Evolutionary conservation across 2,113 vertebrate genomes (phyloP).

Genomic region (Nyctereutes procyonoides): DNA sequence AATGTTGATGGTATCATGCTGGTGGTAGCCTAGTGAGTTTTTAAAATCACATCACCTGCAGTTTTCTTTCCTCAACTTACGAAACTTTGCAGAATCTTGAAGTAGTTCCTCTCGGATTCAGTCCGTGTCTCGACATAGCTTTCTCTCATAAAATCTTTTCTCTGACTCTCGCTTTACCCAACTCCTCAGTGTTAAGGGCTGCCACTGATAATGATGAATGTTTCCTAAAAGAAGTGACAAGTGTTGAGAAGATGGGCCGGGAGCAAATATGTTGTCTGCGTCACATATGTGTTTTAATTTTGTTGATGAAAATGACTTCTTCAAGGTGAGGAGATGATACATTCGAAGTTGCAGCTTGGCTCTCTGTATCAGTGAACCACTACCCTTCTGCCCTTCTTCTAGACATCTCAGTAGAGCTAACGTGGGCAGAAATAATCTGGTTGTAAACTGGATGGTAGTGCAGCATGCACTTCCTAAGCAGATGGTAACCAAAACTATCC

Average conservation of each 20-base stretch:
- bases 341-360: not conserved
- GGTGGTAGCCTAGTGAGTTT: not conserved
- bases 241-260: not conserved
- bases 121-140: not conserved
- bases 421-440: constrained; percentile 8
- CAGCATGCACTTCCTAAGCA: constrained; percentile 70
- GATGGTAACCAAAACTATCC: constrained; percentile 82
- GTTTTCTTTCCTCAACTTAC: constrained; percentile 34
- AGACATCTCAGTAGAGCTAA: not conserved
- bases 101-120: not conserved
- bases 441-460: constrained; percentile 52
- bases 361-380: not conserved
- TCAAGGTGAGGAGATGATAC: constrained; percentile 39
- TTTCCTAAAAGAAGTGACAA: constrained; percentile 30
- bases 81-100: constrained; percentile 65
- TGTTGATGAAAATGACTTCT: constrained; percentile 60
- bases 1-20: not conserved
- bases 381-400: not conserved
- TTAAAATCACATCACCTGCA: not conserved
- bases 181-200: not conserved
- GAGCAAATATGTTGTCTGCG: not conserved
- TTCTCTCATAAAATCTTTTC: constrained; percentile 1
- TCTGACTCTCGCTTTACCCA: not conserved
- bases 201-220: not conserved
- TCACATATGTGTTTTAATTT: not conserved